Evolutionary conservation across 2,797 vertebrate genomes (phyloP).

Genomic region (Poeciliopsis paucimaculata): DNA sequence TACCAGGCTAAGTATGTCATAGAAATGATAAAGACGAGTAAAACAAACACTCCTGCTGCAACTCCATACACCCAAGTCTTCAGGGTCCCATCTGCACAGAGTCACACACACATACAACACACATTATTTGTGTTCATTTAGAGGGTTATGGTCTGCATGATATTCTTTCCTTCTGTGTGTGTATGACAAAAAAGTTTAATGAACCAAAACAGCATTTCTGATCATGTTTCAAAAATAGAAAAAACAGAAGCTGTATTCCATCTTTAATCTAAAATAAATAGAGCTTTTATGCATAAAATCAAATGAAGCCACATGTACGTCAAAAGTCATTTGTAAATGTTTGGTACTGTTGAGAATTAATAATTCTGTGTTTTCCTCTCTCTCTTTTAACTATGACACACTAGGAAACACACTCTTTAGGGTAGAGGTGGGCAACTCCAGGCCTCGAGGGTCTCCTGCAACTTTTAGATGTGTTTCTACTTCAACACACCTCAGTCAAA

Average conservation of each 20-base stretch:
- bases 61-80: slow-evolving; percentile 99
- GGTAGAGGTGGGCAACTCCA: too few species aligned
- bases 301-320: background rate
- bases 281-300: background rate
- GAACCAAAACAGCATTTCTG: background rate
- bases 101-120: background rate
- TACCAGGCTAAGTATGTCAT: slow-evolving; percentile 99
- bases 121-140: background rate
- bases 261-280: background rate
- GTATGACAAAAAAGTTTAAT: background rate
- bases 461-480: too few species aligned
- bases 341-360: background rate
- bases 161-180: background rate
- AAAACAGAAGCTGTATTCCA: background rate
- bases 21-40: slow-evolving; percentile 95
- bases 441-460: too few species aligned
- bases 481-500: too few species aligned
- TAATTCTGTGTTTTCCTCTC: too few species aligned
- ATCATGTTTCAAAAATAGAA: background rate
- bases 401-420: too few species aligned
- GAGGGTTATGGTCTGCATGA: background rate
- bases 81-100: slow-evolving; percentile 92
- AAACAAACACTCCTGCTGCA: slow-evolving; percentile 93
- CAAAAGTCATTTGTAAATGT: background rate
- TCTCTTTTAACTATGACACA: too few species aligned